Evolutionary conservation across 2,797 vertebrate genomes (phyloP), one percentile per base, ranked within the genome.

Genomic region (Sebastes reedi): DNA sequence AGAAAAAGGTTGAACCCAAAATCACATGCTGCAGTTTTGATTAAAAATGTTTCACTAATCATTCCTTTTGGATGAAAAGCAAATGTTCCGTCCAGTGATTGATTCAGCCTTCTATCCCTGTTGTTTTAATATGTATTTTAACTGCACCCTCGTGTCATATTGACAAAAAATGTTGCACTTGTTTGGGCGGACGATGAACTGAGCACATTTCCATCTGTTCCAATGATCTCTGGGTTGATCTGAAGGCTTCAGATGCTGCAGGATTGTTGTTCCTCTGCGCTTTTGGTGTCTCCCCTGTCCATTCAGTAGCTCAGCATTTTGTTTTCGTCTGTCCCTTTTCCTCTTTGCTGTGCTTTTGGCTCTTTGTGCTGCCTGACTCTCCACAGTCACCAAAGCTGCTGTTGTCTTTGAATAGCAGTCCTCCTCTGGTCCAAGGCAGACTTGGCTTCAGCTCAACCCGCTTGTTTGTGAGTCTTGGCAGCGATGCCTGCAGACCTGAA

Each of bases 331-430:
- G 18, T 59, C 34, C 36, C 74, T 14, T 75, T 77, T 29, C 20
- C 46, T 50, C 61, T 66, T 59, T 67, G 39, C 82, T 85, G 62
- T n/a, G n/a, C 81, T 80, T 83, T 68, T 84, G 77, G 75, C 76
- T 87, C 77, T 84, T 72, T 84, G 84, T 82, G 69, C 32, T 25
- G 65, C 78, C 59, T 18, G 67, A 69, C 77, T 77, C 76, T 86
- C 71, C 52, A 67, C 66, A 75, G 72, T 67, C 77, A 82, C 86
- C 76, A 85, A 79, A 81, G 82, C 84, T 67, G 81, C 79, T 65
- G 67, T 68, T 73, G 80, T 76, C 85, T 90, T 80, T 88, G 81
- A 91, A 90, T 78, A 85, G 80, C 81, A 73, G 69, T 65, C 64
- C 24, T 74, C 59, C 70, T 79, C 75, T 88, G 80, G 80, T 87